Evolutionary conservation across 2,888 invertebrate species (phyloP), one percentile per base, ranked within the genome.

Genomic region (Scaptomyza reducta): DNA sequence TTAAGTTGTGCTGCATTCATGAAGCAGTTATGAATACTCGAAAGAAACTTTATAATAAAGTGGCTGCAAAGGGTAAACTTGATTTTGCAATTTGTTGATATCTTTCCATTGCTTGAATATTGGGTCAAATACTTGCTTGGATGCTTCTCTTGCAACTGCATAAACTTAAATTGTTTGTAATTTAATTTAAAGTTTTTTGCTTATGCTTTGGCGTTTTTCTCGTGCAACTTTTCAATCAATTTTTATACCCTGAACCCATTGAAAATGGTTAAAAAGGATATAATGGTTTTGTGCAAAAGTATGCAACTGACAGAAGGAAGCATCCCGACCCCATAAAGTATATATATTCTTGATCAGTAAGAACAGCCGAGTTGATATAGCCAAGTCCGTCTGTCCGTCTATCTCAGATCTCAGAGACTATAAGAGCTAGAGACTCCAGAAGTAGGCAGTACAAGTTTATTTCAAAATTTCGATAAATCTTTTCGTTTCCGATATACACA

Each of bases 61-160:
- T 49, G 35, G 33, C 49, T n/a, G n/a, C 22, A 6, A 45, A 45
- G 5, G 18, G 18, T 41, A 6, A 46, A 33, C 18, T 50, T 25
- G 1, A 38, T 25, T 50, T 38, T 13, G 13, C 27, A 27, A 11
- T 6, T 45, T 13, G 9, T 49, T 49, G 22, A 22, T 9, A 9
- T 25, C 1, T 11, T 35, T 38, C 5, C 14, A 22, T 18, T 35
- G 6, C 29, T 6, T 27, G 7, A 22, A 22, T 44, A 14, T 38
- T 46, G 10, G 31, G 16, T 22, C 18, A 16, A n/a, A 33, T 16
- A 40, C 10, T 47, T 31, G 10, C 10, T 45, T 2, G 10, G 6
- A 5, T 58, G 3, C 44, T 31, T 13, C 16, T 11, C 27, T 22
- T 22, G 16, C 35, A 22, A 16, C 11, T 40, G 7, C 5, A 5